These are phyloP conservation scores for Tuberolachnus salignus DNA, from an alignment of 2,888 invertebrate genomes.

Conservation along the genomic window DNA sequence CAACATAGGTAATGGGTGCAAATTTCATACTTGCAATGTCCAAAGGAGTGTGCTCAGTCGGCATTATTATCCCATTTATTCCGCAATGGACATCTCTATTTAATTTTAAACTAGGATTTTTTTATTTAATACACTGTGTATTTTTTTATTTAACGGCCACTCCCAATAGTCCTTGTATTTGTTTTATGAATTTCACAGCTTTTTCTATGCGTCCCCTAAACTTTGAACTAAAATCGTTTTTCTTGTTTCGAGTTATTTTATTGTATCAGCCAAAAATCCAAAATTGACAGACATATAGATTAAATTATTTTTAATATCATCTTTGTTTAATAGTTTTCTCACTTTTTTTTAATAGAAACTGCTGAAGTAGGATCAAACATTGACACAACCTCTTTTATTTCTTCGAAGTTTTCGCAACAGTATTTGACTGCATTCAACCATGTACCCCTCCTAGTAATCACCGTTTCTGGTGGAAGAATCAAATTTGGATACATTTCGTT, in stretches of 20 bases:
- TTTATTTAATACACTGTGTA: background rate
- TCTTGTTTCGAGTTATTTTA: too few relatives aligned
- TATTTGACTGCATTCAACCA: slow-evolving; percentile 2
- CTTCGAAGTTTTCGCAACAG: slow-evolving; percentile 24
- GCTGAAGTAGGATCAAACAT: background rate
- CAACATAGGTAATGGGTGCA: background rate
- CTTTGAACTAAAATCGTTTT: too few relatives aligned
- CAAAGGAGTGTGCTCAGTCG: background rate
- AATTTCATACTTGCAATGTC: background rate
- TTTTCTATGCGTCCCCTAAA: background rate
- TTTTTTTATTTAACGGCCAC: background rate
- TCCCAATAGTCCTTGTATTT: background rate
- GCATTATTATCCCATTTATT: background rate
- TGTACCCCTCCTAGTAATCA: too few relatives aligned
- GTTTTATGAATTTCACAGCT: background rate
- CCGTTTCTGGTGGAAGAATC: background rate
- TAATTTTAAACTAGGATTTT: too few relatives aligned
- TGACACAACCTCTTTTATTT: slow-evolving; percentile 22
- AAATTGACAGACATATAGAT: too few relatives aligned
- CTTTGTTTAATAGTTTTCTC: too few relatives aligned
- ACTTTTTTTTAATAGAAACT: too few relatives aligned
- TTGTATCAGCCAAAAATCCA: too few relatives aligned
- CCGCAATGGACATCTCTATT: background rate
- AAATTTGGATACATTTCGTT: too few relatives aligned
- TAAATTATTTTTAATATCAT: too few relatives aligned